Evolutionary conservation across 2,113 vertebrate species (phyloP).

Genomic region (Platycercus adscitus): DNA sequence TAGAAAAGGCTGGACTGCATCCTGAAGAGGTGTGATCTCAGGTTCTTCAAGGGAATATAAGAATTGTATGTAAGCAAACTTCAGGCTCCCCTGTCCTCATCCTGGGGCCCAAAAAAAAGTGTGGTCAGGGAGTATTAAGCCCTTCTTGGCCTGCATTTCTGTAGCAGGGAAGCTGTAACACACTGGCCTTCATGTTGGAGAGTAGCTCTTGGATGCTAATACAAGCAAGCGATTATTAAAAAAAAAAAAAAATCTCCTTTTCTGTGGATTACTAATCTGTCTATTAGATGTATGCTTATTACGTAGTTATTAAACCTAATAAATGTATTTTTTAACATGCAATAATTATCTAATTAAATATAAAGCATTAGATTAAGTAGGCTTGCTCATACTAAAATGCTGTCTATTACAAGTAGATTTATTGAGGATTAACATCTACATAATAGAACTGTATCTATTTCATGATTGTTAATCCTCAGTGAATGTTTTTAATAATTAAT

Average conservation of each 20-base stretch:
- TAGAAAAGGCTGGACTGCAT: not conserved
- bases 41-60: not conserved
- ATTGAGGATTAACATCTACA: slow-evolving; percentile 70
- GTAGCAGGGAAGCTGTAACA: not conserved
- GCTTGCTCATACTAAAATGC: slow-evolving; percentile 47
- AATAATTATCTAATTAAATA: slow-evolving; percentile 68
- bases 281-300: slow-evolving; percentile 47
- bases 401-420: slow-evolving; percentile 73
- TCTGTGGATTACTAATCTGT: slow-evolving; percentile 39
- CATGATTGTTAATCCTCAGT: slow-evolving; percentile 67
- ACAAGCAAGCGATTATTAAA: not conserved
- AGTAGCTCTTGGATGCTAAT: not conserved
- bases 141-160: not conserved
- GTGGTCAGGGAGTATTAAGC: not conserved
- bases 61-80: not conserved
- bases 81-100: not conserved
- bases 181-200: not conserved
- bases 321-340: slow-evolving; percentile 60
- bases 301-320: slow-evolving; percentile 53
- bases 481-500: slow-evolving; percentile 75
- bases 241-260: not conserved
- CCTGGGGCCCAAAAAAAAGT: not conserved
- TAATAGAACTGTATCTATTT: slow-evolving; percentile 73
- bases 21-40: not conserved
- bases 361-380: slow-evolving; percentile 62